These are phyloP conservation scores for Hermetia illucens DNA, from an alignment of 1,140 invertebrate genomes.

Conservation along the genomic window DNA sequence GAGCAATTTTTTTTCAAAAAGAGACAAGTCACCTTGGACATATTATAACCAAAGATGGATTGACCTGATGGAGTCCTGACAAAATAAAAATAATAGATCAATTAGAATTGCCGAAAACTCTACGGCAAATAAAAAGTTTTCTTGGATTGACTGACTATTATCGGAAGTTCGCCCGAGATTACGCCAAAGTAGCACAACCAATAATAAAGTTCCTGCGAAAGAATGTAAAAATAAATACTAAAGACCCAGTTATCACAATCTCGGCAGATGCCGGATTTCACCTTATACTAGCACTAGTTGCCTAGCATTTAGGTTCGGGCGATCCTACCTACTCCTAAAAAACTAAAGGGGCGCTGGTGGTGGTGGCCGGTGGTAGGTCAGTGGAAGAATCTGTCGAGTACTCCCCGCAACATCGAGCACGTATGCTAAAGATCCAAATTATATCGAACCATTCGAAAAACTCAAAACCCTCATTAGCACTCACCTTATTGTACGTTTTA, in stretches of 20 bases:
- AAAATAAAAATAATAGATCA: conserved; percentile 7
- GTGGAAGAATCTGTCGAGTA: too few relatives aligned
- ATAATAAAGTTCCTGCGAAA: conserved; percentile 11
- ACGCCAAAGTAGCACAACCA: conserved; percentile 18
- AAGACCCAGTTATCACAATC: too few relatives aligned
- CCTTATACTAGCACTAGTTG: too few relatives aligned
- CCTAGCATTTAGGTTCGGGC: too few relatives aligned
- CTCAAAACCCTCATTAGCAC: conserved; percentile 3
- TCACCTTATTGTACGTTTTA: conserved; percentile 10
- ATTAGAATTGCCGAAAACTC: conserved; percentile 5
- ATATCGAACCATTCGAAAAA: conserved; percentile 6
- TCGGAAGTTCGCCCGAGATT: too few relatives aligned
- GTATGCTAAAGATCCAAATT: conserved; percentile 2
- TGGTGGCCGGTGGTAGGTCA: too few relatives aligned
- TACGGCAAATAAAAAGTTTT: conserved; percentile 6
- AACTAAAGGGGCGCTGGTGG: too few relatives aligned
- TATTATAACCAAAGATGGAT: conserved; percentile 6
- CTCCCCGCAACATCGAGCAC: too few relatives aligned
- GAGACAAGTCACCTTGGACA: conserved; percentile 6
- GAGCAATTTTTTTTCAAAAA: conserved; percentile 7
- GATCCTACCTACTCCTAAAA: too few relatives aligned
- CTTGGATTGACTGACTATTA: conserved; percentile 27
- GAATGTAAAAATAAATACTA: background rate
- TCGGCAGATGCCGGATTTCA: too few relatives aligned
- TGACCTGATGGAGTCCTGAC: conserved; percentile 6